Percentiles rank a stretch among this genome's conserved stretches.
These are phyloP conservation scores for Malthinus seriepunctatus DNA, from an alignment of 2,888 invertebrate genomes.

Conservation along the genomic window DNA sequence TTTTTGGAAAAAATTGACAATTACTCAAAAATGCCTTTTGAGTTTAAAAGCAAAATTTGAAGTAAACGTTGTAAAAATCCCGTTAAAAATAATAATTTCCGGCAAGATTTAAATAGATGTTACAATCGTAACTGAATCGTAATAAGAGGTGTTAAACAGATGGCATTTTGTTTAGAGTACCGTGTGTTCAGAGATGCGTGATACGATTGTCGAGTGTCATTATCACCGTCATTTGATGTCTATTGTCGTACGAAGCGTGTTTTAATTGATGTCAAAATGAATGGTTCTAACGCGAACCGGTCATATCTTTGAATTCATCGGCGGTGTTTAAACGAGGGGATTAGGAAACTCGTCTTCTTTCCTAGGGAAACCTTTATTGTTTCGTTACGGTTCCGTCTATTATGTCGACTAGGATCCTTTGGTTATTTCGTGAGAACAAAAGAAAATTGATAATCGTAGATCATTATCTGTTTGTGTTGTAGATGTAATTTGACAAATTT, in stretches of 20 bases:
- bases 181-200: conserved; percentile 39
- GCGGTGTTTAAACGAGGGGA: conserved; percentile 38
- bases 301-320: conserved; percentile 34
- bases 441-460: conserved; percentile 27
- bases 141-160: conserved; percentile 40
- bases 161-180: conserved; percentile 36
- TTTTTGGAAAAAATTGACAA: too few relatives aligned
- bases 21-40: too few relatives aligned
- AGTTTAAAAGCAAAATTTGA: too few relatives aligned
- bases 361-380: conserved; percentile 31
- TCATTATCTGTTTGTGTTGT: conserved; percentile 28
- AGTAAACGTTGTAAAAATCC: too few relatives aligned
- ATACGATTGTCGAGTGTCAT: conserved; percentile 44
- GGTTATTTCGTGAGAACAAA: conserved; percentile 29
- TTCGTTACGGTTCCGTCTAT: conserved; percentile 35
- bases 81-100: background rate
- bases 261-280: conserved; percentile 45
- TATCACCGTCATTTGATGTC: conserved; percentile 43
- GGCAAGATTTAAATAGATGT: background rate
- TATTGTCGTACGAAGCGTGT: conserved; percentile 43
- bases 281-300: conserved; percentile 30
- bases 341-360: conserved; percentile 34
- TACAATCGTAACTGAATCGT: conserved; percentile 35
- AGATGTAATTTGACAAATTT: conserved; percentile 22
- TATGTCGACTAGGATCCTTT: conserved; percentile 31